phyloP scores from a whole-genome alignment of 2,113 vertebrate species.

The Bubo scandiacus region DNA sequence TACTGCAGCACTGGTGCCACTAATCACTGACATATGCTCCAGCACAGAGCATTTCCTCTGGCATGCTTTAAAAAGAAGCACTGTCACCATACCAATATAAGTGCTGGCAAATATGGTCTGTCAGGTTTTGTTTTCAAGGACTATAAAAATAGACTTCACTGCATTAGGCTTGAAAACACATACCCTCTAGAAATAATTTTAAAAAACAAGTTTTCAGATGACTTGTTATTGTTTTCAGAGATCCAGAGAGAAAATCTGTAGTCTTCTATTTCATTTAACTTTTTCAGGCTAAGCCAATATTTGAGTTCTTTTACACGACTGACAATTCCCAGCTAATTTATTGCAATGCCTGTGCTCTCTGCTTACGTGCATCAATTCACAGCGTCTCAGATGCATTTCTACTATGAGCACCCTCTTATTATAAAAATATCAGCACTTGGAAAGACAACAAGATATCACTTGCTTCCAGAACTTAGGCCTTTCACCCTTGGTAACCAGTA shows the following conservation, averaged over 20 bases:
- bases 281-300: constrained; percentile 17
- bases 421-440: not conserved
- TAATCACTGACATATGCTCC: constrained; percentile 46
- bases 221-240: constrained; percentile 47
- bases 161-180: constrained; percentile 38
- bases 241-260: constrained; percentile 34
- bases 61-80: constrained; percentile 28
- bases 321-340: constrained; percentile 28
- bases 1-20: constrained; percentile 12
- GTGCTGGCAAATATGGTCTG: constrained; percentile 55
- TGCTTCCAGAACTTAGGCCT: not conserved
- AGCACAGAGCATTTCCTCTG: constrained; percentile 23
- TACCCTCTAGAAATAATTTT: constrained; percentile 50
- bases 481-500: not conserved
- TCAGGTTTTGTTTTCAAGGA: constrained; percentile 55
- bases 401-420: not conserved
- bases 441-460: not conserved
- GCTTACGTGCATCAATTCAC: not conserved
- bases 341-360: not conserved
- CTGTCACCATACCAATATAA: constrained; percentile 13
- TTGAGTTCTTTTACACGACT: not conserved
- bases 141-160: constrained; percentile 61
- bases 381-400: not conserved
- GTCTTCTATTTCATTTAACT: constrained; percentile 24
- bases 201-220: constrained; percentile 36